These are phyloP conservation scores for Cotesia vestalis DNA, from an alignment of 1,140 invertebrate species.

Conservation along the genomic window DNA sequence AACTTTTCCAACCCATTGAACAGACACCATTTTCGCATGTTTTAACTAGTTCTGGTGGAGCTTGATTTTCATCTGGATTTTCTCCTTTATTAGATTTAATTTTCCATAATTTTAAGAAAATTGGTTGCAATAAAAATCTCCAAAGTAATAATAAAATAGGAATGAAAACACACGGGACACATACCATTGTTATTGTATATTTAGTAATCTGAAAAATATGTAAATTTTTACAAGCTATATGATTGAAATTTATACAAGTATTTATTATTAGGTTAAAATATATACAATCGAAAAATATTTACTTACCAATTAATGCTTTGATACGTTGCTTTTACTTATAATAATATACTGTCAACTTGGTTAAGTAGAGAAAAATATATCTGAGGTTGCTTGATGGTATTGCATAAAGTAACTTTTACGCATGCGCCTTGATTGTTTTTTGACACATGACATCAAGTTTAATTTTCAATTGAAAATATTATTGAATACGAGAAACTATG, in stretches of 20 bases:
- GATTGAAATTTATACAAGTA: neutral
- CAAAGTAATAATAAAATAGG: constrained; percentile 57
- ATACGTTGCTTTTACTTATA: too few relatives aligned
- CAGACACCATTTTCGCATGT: constrained; percentile 61
- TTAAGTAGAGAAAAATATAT: too few relatives aligned
- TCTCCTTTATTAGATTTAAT: constrained; percentile 35
- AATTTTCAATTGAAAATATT: too few relatives aligned
- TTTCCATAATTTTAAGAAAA: constrained; percentile 54
- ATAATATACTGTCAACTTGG: too few relatives aligned
- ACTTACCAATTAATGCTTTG: too few relatives aligned
- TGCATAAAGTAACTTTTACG: too few relatives aligned
- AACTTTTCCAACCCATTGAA: constrained; percentile 55
- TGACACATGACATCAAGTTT: too few relatives aligned
- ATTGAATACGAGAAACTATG: too few relatives aligned
- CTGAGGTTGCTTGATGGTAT: too few relatives aligned
- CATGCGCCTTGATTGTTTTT: too few relatives aligned
- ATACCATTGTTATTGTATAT: constrained; percentile 52
- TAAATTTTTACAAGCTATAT: neutral
- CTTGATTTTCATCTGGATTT: constrained; percentile 42
- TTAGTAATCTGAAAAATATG: neutral
- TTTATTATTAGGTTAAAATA: too few relatives aligned
- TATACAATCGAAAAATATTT: too few relatives aligned
- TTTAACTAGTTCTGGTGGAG: constrained; percentile 51
- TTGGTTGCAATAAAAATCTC: constrained; percentile 56
- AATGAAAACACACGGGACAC: constrained; percentile 57